A percentile compares a stretch with the other conserved stretches of the same genome.
phyloP scores from a whole-genome alignment of 2,113 vertebrate species.

The Callopanchax toddi region DNA sequence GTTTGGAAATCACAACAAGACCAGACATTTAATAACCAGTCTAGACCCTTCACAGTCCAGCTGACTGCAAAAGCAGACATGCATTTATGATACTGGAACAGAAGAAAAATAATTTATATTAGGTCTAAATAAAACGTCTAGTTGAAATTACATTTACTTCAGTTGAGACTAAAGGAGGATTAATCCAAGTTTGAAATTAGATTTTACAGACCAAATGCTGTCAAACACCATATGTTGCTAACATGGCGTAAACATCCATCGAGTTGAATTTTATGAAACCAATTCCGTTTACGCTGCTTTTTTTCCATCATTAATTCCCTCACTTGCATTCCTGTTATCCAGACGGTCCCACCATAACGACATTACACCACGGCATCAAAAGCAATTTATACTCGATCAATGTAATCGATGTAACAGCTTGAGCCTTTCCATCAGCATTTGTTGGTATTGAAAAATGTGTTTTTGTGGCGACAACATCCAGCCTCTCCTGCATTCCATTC shows the following conservation, averaged over 20 bases:
- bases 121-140: background rate
- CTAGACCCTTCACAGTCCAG: background rate
- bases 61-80: background rate
- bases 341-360: conserved; percentile 64
- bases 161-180: conserved; percentile 17
- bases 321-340: conserved; percentile 62
- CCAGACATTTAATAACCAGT: background rate
- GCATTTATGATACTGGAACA: background rate
- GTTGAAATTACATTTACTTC: conserved; percentile 11
- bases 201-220: conserved; percentile 38
- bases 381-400: conserved; percentile 69
- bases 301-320: conserved; percentile 58
- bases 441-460: conserved; percentile 62
- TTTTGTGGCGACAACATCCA: conserved; percentile 10
- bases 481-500: conserved; percentile 16
- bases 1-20: background rate
- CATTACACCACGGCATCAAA: conserved; percentile 66
- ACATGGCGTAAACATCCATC: conserved; percentile 63
- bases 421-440: conserved; percentile 64
- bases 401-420: conserved; percentile 72
- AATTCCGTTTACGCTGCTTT: conserved; percentile 51
- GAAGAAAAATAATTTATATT: background rate
- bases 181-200: conserved; percentile 50
- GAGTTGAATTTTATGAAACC: conserved; percentile 55
- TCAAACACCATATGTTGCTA: conserved; percentile 52